A percentile compares a stretch with the other conserved stretches of the same genome.
These are phyloP conservation scores for Bombus fervidus DNA, from an alignment of 1,140 invertebrate species.

Conservation along the genomic window DNA sequence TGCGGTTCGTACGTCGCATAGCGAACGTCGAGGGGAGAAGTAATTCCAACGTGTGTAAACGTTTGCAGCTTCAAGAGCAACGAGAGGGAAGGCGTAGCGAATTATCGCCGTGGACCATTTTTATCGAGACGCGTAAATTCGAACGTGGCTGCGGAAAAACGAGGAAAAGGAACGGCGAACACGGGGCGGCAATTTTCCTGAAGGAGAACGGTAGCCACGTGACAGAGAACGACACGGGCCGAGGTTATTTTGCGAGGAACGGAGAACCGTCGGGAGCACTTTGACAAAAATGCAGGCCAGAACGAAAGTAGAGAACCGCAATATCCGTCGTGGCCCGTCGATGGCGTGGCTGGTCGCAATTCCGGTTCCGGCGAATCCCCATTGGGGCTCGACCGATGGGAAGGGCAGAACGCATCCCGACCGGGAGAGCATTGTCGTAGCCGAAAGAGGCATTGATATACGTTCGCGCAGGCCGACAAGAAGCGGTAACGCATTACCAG, in stretches of 20 bases:
- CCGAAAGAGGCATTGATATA: conserved; percentile 68
- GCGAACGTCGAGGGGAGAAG: too few relatives aligned
- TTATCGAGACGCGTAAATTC: too few relatives aligned
- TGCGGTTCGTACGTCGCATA: too few relatives aligned
- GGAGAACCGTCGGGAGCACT: not conserved
- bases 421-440: conserved; percentile 36
- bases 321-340: conserved; percentile 55
- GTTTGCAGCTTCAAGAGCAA: too few relatives aligned
- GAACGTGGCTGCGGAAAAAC: not conserved
- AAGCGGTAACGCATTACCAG: conserved; percentile 69
- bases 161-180: not conserved
- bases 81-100: too few relatives aligned
- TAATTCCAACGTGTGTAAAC: too few relatives aligned
- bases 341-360: conserved; percentile 61
- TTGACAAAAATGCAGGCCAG: conserved; percentile 47
- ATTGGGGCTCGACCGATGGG: not conserved
- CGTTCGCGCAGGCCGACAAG: conserved; percentile 46
- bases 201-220: not conserved
- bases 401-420: conserved; percentile 1
- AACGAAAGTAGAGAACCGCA: conserved; percentile 48
- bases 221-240: not conserved
- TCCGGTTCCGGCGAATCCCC: conserved; percentile 42
- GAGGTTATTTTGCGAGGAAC: not conserved
- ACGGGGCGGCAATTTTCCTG: not conserved
- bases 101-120: too few relatives aligned